A percentile compares a stretch with the other conserved stretches of the same genome.
These are phyloP conservation scores for Aradophagus sp. DNA, from an alignment of 1,140 invertebrate genomes.

Conservation along the genomic window DNA sequence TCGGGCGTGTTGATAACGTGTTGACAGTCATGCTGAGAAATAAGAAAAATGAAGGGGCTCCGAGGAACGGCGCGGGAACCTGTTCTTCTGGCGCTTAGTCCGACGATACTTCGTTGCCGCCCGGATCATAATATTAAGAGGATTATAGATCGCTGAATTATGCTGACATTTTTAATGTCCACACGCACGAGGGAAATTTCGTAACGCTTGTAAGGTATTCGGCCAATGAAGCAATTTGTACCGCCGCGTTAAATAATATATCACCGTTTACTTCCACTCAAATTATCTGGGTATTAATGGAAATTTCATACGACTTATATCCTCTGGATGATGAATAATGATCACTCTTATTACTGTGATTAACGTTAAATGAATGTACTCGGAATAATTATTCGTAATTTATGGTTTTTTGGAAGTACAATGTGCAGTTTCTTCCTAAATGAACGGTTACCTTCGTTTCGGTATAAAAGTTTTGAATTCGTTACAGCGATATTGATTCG, in stretches of 20 bases:
- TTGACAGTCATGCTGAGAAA: conserved; percentile 58
- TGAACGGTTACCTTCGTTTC: no score
- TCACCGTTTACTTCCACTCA: conserved; percentile 31
- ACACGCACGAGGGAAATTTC: conserved; percentile 41
- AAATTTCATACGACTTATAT: conserved; percentile 37
- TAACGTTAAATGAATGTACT: conserved; percentile 30
- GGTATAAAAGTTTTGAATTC: no score
- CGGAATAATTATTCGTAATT: not conserved
- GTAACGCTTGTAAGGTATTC: conserved; percentile 41
- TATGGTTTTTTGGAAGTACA: no score
- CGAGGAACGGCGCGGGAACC: conserved; percentile 54
- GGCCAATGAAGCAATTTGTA: conserved; percentile 54
- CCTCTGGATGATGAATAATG: conserved; percentile 24
- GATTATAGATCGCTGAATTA: conserved; percentile 51
- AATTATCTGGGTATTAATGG: conserved; percentile 40
- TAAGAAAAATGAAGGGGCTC: conserved; percentile 43
- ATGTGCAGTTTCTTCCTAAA: no score
- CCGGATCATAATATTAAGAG: conserved; percentile 54
- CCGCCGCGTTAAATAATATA: conserved; percentile 39
- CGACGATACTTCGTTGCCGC: conserved; percentile 48
- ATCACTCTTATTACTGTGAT: conserved; percentile 27
- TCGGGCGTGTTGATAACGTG: conserved; percentile 54
- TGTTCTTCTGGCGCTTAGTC: conserved; percentile 59
- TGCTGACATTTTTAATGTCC: conserved; percentile 53
- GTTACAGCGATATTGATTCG: no score